Conservation (phyloP, 2,113 vertebrate genomes). For the Lasiurus cinereus region DNA sequence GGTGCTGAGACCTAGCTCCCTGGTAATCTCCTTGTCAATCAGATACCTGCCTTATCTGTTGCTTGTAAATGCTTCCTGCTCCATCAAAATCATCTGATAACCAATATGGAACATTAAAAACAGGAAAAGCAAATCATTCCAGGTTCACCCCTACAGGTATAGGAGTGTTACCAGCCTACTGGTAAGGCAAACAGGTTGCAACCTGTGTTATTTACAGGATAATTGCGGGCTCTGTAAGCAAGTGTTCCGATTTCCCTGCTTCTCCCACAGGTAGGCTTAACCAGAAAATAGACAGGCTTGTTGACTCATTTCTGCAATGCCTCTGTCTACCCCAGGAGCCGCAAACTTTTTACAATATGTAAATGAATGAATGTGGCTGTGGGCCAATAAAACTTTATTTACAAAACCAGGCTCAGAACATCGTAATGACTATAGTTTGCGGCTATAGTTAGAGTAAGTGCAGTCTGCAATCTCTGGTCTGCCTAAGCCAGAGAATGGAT, state of each 20-base stretch:
- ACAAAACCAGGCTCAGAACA: neutral
- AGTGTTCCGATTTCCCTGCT: constrained; percentile 36
- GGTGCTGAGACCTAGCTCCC: neutral
- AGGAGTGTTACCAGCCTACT: neutral
- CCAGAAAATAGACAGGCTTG: neutral
- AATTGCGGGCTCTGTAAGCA: neutral
- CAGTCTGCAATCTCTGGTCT: neutral
- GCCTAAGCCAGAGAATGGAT: neutral
- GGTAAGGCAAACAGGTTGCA: constrained; percentile 37
- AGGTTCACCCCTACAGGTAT: neutral
- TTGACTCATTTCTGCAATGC: neutral
- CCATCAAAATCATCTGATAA: constrained; percentile 62
- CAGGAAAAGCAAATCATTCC: constrained; percentile 38
- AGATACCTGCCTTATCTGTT: neutral
- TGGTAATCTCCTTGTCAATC: neutral
- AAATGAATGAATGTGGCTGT: neutral
- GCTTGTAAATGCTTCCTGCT: constrained; percentile 44
- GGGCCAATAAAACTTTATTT: constrained; percentile 48
- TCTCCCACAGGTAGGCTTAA: constrained; percentile 31
- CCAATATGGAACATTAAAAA: neutral
- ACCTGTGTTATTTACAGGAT: neutral
- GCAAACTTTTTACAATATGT: neutral
- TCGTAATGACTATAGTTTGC: neutral
- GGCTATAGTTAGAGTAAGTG: neutral
- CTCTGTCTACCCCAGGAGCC: neutral